These are phyloP conservation scores for Eurystomus gularis DNA, from an alignment of 2,113 vertebrate species.

Conservation along the genomic window DNA sequence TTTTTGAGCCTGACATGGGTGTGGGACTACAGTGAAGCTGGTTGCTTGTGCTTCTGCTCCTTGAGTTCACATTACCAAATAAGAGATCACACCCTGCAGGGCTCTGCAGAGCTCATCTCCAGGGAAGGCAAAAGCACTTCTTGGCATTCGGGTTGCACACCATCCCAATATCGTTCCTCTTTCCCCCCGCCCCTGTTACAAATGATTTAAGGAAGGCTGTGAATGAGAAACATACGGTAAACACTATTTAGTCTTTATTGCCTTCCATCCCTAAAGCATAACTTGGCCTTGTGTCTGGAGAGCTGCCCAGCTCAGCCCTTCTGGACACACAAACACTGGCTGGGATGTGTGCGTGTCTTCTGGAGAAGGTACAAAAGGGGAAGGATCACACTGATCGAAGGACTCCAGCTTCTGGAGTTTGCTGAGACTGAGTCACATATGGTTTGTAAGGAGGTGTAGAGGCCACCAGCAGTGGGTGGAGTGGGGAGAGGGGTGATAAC, in stretches of 20 bases:
- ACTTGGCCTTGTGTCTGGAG: constrained; percentile 45
- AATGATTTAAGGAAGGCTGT: constrained; percentile 50
- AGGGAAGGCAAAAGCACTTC: constrained; percentile 11
- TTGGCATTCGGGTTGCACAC: neutral
- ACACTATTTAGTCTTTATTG: constrained; percentile 31
- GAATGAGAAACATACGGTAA: constrained; percentile 59
- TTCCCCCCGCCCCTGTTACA: neutral
- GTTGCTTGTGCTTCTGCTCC: constrained; percentile 27
- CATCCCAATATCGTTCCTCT: neutral
- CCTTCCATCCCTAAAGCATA: neutral
- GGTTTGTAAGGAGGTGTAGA: neutral
- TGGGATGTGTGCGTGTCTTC: neutral
- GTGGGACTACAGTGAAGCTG: constrained; percentile 14
- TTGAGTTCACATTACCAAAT: constrained; percentile 37
- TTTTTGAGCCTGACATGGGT: constrained; percentile 34
- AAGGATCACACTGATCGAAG: neutral
- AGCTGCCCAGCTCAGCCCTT: neutral
- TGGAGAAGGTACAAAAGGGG: constrained; percentile 12
- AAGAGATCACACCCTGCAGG: constrained; percentile 42
- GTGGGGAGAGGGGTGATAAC: neutral
- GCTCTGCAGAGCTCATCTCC: constrained; percentile 9
- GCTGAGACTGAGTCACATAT: neutral
- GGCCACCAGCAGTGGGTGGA: neutral
- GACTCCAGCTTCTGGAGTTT: constrained; percentile 33
- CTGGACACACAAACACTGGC: neutral